A percentile compares a stretch with the other conserved stretches of the same genome.
Evolutionary conservation across 35 echinoderm and acorn worm genomes (phyloP).

Genomic region (Acanthaster planci): DNA sequence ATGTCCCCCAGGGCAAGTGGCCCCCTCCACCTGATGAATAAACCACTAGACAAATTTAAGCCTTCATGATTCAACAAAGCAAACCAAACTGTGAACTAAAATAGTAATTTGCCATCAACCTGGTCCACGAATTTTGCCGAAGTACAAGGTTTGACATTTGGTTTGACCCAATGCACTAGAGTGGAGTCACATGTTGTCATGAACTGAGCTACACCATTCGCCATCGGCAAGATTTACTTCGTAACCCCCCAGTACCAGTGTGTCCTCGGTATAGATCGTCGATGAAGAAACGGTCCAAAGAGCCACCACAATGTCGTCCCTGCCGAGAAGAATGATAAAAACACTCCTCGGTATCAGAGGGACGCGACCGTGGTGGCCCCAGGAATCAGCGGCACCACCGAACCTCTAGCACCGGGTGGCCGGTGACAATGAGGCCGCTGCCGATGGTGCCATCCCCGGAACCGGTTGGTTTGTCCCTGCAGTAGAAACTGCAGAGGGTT

Average conservation of each 20-base stretch:
- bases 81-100: too few species aligned
- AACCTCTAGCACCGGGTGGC: constrained; percentile 28
- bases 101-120: too few species aligned
- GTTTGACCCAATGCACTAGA: neutral
- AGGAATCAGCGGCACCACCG: constrained; percentile 10
- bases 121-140: too few species aligned
- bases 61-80: too few species aligned
- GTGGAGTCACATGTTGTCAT: neutral
- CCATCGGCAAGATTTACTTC: too few species aligned
- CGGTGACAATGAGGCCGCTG: constrained; percentile 38
- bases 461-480: constrained; percentile 1
- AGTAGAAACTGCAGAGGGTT: constrained; percentile 32
- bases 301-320: constrained; percentile 35
- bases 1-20: too few species aligned
- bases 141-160: too few species aligned
- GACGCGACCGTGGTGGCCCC: constrained; percentile 38
- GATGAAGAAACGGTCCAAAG: constrained; percentile 7
- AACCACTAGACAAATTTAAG: too few species aligned
- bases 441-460: neutral
- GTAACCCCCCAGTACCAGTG: neutral
- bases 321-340: neutral
- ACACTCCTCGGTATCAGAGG: constrained; percentile 2
- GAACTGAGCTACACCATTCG: too few species aligned
- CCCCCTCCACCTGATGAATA: too few species aligned
- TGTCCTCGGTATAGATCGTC: neutral